These are phyloP conservation scores for Melieria crassipennis DNA, from an alignment of 2,888 invertebrate species.

Conservation along the genomic window DNA sequence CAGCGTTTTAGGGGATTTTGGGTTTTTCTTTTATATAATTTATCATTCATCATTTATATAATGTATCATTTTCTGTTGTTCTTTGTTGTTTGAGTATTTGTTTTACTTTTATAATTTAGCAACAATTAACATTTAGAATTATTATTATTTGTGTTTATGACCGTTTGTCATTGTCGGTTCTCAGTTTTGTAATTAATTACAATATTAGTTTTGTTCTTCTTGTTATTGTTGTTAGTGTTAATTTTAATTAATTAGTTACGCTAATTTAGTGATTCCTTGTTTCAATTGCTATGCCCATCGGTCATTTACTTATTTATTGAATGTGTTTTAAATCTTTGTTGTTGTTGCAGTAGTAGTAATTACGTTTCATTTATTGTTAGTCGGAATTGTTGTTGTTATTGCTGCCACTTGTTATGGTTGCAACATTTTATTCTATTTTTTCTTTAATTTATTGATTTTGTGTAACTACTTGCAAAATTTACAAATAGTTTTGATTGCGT, in stretches of 20 bases:
- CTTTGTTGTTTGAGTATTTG: neutral
- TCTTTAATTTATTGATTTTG: neutral
- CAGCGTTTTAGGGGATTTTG: slow-evolving; percentile 14
- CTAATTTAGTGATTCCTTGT: slow-evolving; percentile 28
- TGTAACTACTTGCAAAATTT: neutral
- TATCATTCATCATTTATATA: too few species aligned
- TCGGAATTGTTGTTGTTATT: slow-evolving; percentile 1
- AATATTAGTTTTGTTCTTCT: slow-evolving; percentile 8
- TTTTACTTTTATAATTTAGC: slow-evolving; percentile 32
- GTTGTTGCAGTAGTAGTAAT: too few species aligned
- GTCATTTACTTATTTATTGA: too few species aligned
- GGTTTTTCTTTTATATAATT: slow-evolving; percentile 1
- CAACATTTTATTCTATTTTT: neutral
- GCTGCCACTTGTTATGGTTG: neutral
- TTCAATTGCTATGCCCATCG: slow-evolving; percentile 13
- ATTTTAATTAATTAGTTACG: slow-evolving; percentile 25
- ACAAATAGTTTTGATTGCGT: slow-evolving; percentile 4
- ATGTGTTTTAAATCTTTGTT: too few species aligned
- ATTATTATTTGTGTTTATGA: slow-evolving; percentile 39
- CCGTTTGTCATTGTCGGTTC: slow-evolving; percentile 31
- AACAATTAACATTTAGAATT: slow-evolving; percentile 50
- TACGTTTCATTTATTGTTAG: neutral
- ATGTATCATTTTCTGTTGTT: slow-evolving; percentile 20
- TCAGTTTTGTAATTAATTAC: slow-evolving; percentile 30
- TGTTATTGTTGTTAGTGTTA: slow-evolving; percentile 20